Percentiles rank a stretch among this genome's conserved stretches.
Evolutionary conservation across 2,113 vertebrate species (phyloP).

Genomic region (Urocolius indicus): DNA sequence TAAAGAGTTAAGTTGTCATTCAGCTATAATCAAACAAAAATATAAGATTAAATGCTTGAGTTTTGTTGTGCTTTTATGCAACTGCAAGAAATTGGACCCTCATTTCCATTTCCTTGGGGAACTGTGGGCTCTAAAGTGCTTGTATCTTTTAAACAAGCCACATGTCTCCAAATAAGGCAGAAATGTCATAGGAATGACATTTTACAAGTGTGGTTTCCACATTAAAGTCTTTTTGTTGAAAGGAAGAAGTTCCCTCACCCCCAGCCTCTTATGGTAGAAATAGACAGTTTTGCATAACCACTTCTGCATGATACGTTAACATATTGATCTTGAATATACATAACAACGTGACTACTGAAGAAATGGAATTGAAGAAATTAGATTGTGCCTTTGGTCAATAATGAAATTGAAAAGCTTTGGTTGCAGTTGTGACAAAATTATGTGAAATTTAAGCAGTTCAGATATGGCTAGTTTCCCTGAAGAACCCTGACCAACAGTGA

Average conservation of each 20-base stretch:
- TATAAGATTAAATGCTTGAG: neutral
- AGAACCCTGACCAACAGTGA: neutral
- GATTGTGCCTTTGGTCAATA: neutral
- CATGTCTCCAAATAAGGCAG: conserved; percentile 37
- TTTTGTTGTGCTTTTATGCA: conserved; percentile 6
- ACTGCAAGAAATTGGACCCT: neutral
- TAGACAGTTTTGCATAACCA: conserved; percentile 6
- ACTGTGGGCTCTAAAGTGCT: neutral
- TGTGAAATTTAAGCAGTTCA: neutral
- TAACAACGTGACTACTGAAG: neutral
- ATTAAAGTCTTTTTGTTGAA: neutral
- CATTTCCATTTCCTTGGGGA: conserved; percentile 34
- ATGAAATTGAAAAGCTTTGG: neutral
- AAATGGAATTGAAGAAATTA: neutral
- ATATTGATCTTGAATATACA: neutral
- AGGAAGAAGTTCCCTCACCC: neutral
- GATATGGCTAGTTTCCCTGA: neutral
- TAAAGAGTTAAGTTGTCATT: neutral
- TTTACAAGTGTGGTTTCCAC: conserved; percentile 20
- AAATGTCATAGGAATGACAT: conserved; percentile 48
- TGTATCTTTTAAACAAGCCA: conserved; percentile 25
- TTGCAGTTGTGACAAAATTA: neutral
- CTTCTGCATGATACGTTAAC: neutral
- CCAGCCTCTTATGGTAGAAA: neutral
- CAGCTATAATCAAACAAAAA: neutral